Percentiles rank a stretch among this genome's conserved stretches.
Evolutionary conservation across 2,797 vertebrate species (phyloP).

Genomic region (Hippoglossus hippoglossus): DNA sequence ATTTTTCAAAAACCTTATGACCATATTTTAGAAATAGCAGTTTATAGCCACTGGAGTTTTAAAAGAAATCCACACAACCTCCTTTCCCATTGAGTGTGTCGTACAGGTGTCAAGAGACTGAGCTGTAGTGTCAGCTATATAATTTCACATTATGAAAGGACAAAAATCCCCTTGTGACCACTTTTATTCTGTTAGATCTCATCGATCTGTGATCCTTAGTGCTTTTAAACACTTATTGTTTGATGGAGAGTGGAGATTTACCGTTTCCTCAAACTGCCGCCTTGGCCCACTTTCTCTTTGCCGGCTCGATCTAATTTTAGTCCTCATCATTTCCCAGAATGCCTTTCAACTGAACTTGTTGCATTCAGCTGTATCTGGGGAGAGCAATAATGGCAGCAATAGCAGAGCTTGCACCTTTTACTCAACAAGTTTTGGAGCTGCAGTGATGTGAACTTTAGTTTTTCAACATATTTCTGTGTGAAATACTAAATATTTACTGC

Average conservation of each 20-base stretch:
- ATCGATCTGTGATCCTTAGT: conserved; percentile 34
- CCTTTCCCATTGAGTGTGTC: background rate
- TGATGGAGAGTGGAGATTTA: conserved; percentile 37
- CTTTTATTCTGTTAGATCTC: conserved; percentile 37
- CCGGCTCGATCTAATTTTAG: background rate
- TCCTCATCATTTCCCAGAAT: conserved; percentile 33
- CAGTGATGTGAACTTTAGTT: too few relatives aligned
- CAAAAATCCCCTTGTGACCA: conserved; percentile 8
- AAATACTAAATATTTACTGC: too few relatives aligned
- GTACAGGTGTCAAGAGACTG: conserved; percentile 17
- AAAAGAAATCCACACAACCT: background rate
- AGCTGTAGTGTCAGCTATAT: conserved; percentile 43
- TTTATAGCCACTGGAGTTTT: background rate
- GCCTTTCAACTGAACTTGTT: conserved; percentile 20
- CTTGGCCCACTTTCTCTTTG: conserved; percentile 16
- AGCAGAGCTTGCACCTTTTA: background rate
- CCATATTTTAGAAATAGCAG: too few relatives aligned
- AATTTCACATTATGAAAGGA: conserved; percentile 46
- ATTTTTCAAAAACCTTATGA: too few relatives aligned
- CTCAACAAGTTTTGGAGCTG: too few relatives aligned
- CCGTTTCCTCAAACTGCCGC: conserved; percentile 3
- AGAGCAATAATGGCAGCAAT: conserved; percentile 20
- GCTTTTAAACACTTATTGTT: conserved; percentile 42
- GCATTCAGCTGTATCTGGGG: conserved; percentile 7
- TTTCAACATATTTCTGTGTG: too few relatives aligned